Evolutionary conservation across 2,797 vertebrate genomes (phyloP).

Genomic region (Micrastur ruficollis): DNA sequence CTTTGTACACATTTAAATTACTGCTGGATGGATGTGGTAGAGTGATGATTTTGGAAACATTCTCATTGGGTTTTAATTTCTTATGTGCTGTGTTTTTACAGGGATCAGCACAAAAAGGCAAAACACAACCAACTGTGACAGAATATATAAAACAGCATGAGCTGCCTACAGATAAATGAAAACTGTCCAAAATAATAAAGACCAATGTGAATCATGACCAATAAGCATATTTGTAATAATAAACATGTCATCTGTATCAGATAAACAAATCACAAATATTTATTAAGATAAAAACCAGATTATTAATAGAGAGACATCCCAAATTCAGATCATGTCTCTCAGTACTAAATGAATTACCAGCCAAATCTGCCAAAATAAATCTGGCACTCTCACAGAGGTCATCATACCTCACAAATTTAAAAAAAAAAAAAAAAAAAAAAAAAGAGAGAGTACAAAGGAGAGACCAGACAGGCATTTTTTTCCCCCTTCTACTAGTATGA

Average conservation of each 20-base stretch:
- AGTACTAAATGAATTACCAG: slow-evolving; percentile 8
- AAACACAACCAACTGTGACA: slow-evolving; percentile 49
- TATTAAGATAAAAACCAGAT: slow-evolving; percentile 26
- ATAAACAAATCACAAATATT: slow-evolving; percentile 51
- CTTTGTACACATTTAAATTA: slow-evolving; percentile 29
- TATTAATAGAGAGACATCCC: slow-evolving; percentile 8
- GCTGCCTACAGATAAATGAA: slow-evolving; percentile 53
- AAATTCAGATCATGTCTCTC: slow-evolving; percentile 29
- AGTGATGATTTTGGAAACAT: slow-evolving; percentile 2
- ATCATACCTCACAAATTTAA: neutral
- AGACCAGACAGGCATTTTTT: neutral
- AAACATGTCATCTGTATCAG: slow-evolving; percentile 47
- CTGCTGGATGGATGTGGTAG: neutral
- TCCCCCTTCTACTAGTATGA: neutral
- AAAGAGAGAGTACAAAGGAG: neutral
- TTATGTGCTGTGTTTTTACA: neutral
- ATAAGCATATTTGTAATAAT: slow-evolving; percentile 45
- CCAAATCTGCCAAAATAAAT: slow-evolving; percentile 32
- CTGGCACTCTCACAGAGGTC: slow-evolving; percentile 10
- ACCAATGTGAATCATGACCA: slow-evolving; percentile 41
- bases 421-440: neutral
- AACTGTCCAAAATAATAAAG: slow-evolving; percentile 30
- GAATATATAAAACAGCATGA: slow-evolving; percentile 41
- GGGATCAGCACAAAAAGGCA: slow-evolving; percentile 41
- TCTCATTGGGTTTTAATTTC: slow-evolving; percentile 18